Conservation (phyloP, 2,888 invertebrate genomes). For the Bombylius discolor region DNA sequence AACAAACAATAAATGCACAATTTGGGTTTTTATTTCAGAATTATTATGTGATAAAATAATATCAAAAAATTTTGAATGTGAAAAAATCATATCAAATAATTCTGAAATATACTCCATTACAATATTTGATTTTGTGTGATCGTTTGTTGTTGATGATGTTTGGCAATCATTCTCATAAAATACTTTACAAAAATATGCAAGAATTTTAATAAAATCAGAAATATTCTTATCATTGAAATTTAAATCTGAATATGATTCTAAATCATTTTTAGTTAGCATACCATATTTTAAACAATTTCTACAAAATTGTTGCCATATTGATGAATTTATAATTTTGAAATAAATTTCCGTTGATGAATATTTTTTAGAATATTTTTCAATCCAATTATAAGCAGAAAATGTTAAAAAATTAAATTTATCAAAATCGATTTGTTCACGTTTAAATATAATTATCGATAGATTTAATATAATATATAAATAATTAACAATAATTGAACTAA, state of each 20-base stretch:
- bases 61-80: conserved; percentile 65
- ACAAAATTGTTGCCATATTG: conserved; percentile 46
- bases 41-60: conserved; percentile 45
- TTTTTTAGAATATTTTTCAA: conserved; percentile 15
- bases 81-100: conserved; percentile 59
- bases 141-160: not conserved
- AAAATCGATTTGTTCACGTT: conserved; percentile 33
- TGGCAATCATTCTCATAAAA: conserved; percentile 39
- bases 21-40: conserved; percentile 43
- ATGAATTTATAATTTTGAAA: conserved; percentile 31
- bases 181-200: conserved; percentile 44
- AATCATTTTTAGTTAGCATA: conserved; percentile 37
- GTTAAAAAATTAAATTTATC: conserved; percentile 32
- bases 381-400: conserved; percentile 31
- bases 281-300: conserved; percentile 55
- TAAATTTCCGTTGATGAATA: conserved; percentile 16
- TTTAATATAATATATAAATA: conserved; percentile 42
- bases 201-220: conserved; percentile 41
- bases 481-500: conserved; percentile 37
- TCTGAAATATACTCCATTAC: conserved; percentile 18
- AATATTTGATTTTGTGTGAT: not conserved
- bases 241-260: conserved; percentile 30
- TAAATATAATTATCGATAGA: conserved; percentile 38
- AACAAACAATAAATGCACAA: conserved; percentile 50
- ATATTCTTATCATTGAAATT: conserved; percentile 27